Conservation (phyloP, 1,140 invertebrate species). For the Diorhabda elongata region DNA sequence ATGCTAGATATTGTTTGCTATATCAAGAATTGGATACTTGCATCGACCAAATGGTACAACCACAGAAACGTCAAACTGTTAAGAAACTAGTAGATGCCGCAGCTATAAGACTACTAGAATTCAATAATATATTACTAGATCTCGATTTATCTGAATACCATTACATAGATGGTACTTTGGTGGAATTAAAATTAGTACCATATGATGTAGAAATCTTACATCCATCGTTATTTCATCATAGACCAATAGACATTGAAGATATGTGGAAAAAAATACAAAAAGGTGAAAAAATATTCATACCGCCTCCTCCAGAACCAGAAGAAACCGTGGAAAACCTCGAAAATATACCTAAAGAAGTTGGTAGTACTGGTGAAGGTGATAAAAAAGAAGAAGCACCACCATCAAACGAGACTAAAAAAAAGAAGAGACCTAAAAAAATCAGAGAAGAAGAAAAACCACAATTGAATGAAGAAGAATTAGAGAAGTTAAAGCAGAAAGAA, state of each 20-base stretch:
- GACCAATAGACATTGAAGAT: conserved; percentile 34
- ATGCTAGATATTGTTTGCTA: conserved; percentile 37
- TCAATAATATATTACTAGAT: conserved; percentile 47
- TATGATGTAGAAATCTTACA: conserved; percentile 49
- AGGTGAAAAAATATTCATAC: conserved; percentile 28
- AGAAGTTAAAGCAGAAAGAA: conserved; percentile 28
- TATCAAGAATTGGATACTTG: conserved; percentile 40
- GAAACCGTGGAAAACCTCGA: not conserved
- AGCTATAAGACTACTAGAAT: conserved; percentile 36
- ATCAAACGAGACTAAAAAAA: conserved; percentile 15
- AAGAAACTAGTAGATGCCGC: conserved; percentile 42
- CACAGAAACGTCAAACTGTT: conserved; percentile 38
- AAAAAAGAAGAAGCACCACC: conserved; percentile 17
- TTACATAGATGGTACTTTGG: conserved; percentile 59
- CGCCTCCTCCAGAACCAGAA: conserved; percentile 11
- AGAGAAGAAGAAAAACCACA: conserved; percentile 15
- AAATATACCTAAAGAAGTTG: conserved; percentile 6
- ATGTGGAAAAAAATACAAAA: conserved; percentile 36
- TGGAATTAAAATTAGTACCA: conserved; percentile 58
- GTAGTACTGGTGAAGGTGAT: conserved; percentile 13
- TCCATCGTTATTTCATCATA: conserved; percentile 35
- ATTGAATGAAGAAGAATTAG: conserved; percentile 11
- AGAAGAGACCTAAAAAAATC: conserved; percentile 11
- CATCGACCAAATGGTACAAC: conserved; percentile 41
- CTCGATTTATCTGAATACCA: conserved; percentile 52